Evolutionary conservation across 2,888 invertebrate genomes (phyloP), one percentile per base, ranked within the genome.

Genomic region (Timema cristinae): DNA sequence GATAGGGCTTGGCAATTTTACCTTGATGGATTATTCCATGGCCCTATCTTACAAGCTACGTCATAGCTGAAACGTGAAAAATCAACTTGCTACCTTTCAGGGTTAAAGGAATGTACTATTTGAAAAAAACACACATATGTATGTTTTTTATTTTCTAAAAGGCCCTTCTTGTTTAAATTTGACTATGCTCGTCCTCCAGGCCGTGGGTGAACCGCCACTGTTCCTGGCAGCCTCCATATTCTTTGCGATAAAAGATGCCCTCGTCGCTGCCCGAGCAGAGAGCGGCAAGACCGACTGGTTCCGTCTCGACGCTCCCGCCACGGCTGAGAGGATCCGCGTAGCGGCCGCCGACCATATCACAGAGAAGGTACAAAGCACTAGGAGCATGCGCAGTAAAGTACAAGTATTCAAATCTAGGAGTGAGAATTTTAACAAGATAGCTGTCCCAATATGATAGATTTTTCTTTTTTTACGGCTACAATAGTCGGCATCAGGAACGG

Each of bases 201-300:
- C 95, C 74, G 91, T 98, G 54, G 98, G 98, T 0, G 98, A 98
- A 81, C 98, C 98, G 0, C 98, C 98, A 0, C 82, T 98, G 7
- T 95, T 97, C 80, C 85, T 97, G 75, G 94, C 96, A 0, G 87
- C 91, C n/a, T 90, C 95, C 0, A 90, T 89, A 0, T 93, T 93
- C 82, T 97, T 95, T 80, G 97, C 97, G 0, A 94, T 97, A 74
- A 92, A 91, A 80, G 91, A 92, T 78, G 97, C 97, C 0, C 90
- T 98, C 70, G 85, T 86, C 76, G 89, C 92, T 0, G 94, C 94
- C 0, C 86, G 97, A 47, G 80, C 81, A 15, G 93, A 95, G 73
- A 87, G 88, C 50, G 91, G 91, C 1, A 83, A 87, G 6, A 79
- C 82, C 7, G 80, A 81, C 1, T 81, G 86, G 47, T 94, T 94